Base-by-base conservation (phyloP, 35 echinoderm and acorn worm species). In the Ophioderma brevispina region DNA sequence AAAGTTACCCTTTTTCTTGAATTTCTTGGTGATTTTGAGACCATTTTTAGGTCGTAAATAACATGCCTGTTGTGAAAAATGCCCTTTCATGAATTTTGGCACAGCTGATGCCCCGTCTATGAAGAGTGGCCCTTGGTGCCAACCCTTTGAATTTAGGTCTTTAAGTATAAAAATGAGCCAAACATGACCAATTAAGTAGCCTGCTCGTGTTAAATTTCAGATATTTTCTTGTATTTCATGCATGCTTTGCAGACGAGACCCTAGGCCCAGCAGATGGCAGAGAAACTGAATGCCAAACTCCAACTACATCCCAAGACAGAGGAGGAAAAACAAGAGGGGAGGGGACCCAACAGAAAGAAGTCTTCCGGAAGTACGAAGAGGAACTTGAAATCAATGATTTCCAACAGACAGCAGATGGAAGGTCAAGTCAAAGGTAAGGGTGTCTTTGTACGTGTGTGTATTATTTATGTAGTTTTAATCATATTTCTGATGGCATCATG, bases 351-450 rank as follows among this genome's bases (percentile, higher is more conserved):
- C n/a, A 85, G 77, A 94, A 97, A 36, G 78, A 91, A 41, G 64
- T 80, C 49, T 96, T 96, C 94, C 49, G 94, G 40, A 96, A 96
- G 56, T 87, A 87, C 25, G 95, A 97, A 79, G 95, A 97, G 50
- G 95, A 97, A 81, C 81, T 97, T 18, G 92, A 97, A 41, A 97
- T 97, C 50, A 97, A 97, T 63, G 95, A 97, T 81, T 97, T 97
- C 95, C 95, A 92, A 46, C 95, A 97, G 75, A 97, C 95, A 28
- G 95, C 95, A 97, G 95, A 76, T 97, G 95, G 95, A 97, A 98
- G 75, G 96, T 98, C 33, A 98, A 92, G 19, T 98, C 96, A 32
- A 98, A 94, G 93, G 96, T 98, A 52, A 52, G 21, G 46, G 46
- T 52, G 21, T 11, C 21, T 8, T 52, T 21, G 21, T 11, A 52